phyloP scores from a whole-genome alignment of 2,113 vertebrate species.

The Scophthalmus maximus region DNA sequence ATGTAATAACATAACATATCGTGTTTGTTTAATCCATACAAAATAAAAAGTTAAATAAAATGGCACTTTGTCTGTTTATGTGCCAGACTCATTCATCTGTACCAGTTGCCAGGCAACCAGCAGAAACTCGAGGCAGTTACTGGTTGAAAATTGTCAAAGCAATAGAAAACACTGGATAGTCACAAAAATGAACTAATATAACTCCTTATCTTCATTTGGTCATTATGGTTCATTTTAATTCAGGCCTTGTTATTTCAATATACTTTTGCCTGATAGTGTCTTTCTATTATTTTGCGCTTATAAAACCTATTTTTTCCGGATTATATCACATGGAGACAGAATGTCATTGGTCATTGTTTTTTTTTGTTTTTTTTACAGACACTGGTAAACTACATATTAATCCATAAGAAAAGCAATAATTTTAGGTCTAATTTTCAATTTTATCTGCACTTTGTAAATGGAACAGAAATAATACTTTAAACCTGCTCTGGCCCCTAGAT shows the following conservation, averaged over 20 bases:
- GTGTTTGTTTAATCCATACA: background rate
- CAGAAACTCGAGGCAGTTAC: conserved; percentile 3
- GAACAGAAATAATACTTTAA: background rate
- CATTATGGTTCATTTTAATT: background rate
- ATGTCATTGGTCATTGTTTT: too few relatives aligned
- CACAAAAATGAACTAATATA: background rate
- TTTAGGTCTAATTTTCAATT: background rate
- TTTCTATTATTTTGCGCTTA: background rate
- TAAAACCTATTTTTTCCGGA: background rate
- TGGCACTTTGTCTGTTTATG: background rate
- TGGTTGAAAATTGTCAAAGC: background rate
- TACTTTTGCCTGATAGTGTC: background rate
- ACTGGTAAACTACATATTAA: too few relatives aligned
- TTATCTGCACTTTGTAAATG: background rate
- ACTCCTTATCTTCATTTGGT: background rate
- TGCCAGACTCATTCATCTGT: background rate
- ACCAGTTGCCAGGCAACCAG: conserved; percentile 49
- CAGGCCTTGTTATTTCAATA: background rate
- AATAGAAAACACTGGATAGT: background rate
- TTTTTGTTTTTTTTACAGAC: too few relatives aligned
- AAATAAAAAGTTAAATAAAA: conserved; percentile 20
- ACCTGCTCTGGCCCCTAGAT: background rate
- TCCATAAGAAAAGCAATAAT: background rate
- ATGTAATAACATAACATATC: background rate
- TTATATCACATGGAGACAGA: background rate